Percentiles rank a stretch among this genome's conserved stretches.
These are phyloP conservation scores for Enteromius trimaculatus DNA, from an alignment of 2,797 vertebrate genomes.

Conservation along the genomic window DNA sequence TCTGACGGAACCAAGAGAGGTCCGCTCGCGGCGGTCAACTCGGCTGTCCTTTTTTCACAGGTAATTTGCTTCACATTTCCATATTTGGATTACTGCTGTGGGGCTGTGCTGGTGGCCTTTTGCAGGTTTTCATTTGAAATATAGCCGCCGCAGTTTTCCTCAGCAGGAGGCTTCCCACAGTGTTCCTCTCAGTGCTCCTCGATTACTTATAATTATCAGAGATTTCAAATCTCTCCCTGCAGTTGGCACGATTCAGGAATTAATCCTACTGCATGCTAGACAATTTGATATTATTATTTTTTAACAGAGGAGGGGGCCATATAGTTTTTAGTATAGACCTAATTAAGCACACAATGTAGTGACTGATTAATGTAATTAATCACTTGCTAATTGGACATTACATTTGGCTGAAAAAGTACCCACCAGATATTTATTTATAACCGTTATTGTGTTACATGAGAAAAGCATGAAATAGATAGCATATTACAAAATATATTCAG, in stretches of 20 bases:
- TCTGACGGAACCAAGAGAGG: slow-evolving; percentile 62
- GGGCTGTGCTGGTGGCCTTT: slow-evolving; percentile 53
- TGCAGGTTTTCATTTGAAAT: slow-evolving; percentile 61
- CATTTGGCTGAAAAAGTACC: not conserved
- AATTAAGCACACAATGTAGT: not conserved
- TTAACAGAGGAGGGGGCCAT: not conserved
- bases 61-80: slow-evolving; percentile 75
- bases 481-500: not conserved
- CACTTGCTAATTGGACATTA: not conserved
- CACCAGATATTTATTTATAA: not conserved
- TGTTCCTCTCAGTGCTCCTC: slow-evolving; percentile 59
- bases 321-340: not conserved
- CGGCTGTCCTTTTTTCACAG: slow-evolving; percentile 73
- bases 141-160: slow-evolving; percentile 59
- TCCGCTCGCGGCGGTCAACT: slow-evolving; percentile 60
- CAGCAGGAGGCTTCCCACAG: slow-evolving; percentile 59
- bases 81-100: slow-evolving; percentile 68
- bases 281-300: not conserved
- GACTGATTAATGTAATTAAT: not conserved
- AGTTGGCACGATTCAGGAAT: slow-evolving; percentile 57
- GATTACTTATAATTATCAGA: slow-evolving; percentile 67
- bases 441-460: not conserved
- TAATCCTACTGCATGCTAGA: not conserved
- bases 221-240: slow-evolving; percentile 64
- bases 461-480: not conserved